Percentiles rank a stretch among this genome's conserved stretches.
Evolutionary conservation across 2,113 vertebrate species (phyloP).

Genomic region (Thamnaconus septentrionalis): DNA sequence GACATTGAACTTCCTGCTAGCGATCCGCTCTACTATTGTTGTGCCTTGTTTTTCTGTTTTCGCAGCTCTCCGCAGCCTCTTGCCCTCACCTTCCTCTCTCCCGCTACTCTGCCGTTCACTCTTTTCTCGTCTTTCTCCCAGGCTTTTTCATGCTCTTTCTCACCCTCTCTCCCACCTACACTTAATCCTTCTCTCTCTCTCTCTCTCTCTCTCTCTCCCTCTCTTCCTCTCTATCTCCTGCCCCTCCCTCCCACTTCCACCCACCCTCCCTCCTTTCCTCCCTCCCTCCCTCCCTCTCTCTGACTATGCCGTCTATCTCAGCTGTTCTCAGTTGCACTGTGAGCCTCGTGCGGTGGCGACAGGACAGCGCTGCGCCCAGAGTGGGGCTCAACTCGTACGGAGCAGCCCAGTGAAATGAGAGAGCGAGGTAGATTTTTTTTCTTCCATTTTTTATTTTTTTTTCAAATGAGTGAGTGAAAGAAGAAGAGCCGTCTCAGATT

Average conservation of each 20-base stretch:
- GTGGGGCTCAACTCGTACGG: conserved; percentile 54
- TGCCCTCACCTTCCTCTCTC: no score
- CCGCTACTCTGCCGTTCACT: no score
- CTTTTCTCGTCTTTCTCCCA: no score
- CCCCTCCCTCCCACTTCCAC: conserved; percentile 55
- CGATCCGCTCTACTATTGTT: no score
- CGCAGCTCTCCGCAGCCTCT: no score
- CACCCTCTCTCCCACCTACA: conserved; percentile 40
- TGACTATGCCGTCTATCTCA: conserved; percentile 63
- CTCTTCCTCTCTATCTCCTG: conserved; percentile 40
- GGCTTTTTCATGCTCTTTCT: conserved; percentile 15
- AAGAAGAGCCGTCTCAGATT: conserved; percentile 30
- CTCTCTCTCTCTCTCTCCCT: conserved; percentile 43
- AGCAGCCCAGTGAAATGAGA: conserved; percentile 42
- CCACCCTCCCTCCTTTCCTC: conserved; percentile 24
- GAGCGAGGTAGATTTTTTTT: not conserved
- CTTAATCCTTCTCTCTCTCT: conserved; percentile 37
- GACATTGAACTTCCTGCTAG: no score
- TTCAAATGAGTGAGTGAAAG: conserved; percentile 3
- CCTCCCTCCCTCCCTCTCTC: conserved; percentile 48
- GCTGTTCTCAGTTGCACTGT: conserved; percentile 73
- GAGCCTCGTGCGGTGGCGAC: conserved; percentile 64
- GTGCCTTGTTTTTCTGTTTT: no score
- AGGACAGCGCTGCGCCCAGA: conserved; percentile 55
- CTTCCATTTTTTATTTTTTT: no score